These are phyloP conservation scores for Lysandra bellargus DNA, from an alignment of 2,888 invertebrate genomes.

Conservation along the genomic window DNA sequence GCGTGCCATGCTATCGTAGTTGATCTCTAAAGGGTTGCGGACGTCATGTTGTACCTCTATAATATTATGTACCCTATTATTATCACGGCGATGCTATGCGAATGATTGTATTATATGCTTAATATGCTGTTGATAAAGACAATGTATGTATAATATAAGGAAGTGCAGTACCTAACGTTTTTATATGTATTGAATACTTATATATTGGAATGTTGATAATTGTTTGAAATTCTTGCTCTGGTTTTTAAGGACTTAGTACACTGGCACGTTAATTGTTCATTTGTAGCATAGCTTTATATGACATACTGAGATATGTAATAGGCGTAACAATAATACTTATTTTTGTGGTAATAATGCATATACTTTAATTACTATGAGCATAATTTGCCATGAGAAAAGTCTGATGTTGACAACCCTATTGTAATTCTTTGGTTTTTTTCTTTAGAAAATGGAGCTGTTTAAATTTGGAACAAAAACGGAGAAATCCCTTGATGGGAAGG, in stretches of 20 bases:
- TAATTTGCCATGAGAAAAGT: too few species aligned
- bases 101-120: background rate
- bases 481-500: too few species aligned
- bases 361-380: too few species aligned
- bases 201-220: conserved; percentile 44
- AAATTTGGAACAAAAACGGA: background rate
- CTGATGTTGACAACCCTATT: too few species aligned
- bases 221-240: conserved; percentile 42
- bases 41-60: too few species aligned
- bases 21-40: too few species aligned
- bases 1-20: too few species aligned
- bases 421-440: background rate
- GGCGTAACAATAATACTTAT: too few species aligned
- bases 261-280: conserved; percentile 28
- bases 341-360: background rate
- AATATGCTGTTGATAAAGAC: conserved; percentile 9
- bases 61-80: too few species aligned
- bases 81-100: too few species aligned
- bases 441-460: background rate
- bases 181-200: conserved; percentile 38
- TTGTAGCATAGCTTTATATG: conserved; percentile 1
- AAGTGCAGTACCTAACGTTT: conserved; percentile 38
- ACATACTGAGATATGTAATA: background rate
- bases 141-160: conserved; percentile 35
- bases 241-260: conserved; percentile 39